These are phyloP conservation scores for Macquaria australasica DNA, from an alignment of 2,113 vertebrate genomes.

Conservation along the genomic window DNA sequence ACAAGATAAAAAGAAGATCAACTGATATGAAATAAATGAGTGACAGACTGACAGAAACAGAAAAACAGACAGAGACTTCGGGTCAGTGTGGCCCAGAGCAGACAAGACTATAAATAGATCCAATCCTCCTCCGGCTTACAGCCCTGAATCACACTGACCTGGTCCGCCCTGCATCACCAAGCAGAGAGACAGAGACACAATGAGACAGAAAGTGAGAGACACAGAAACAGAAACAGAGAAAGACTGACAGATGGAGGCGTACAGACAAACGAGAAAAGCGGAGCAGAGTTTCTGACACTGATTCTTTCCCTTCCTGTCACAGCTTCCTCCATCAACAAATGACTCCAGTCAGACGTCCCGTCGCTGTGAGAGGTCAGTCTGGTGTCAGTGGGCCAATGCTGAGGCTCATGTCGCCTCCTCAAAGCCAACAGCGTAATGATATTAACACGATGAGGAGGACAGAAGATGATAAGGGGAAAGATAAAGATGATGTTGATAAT, in stretches of 20 bases:
- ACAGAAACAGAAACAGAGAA: constrained; percentile 16
- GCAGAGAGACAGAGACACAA: constrained; percentile 43
- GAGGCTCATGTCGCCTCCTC: constrained; percentile 9
- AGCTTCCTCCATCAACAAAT: constrained; percentile 18
- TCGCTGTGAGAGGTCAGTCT: constrained; percentile 32
- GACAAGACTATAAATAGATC: constrained; percentile 76
- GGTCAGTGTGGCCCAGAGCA: constrained; percentile 71
- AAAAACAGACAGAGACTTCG: constrained; percentile 57
- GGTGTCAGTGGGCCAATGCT: constrained; percentile 38
- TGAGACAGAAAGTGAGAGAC: constrained; percentile 44
- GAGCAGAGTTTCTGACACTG: constrained; percentile 15
- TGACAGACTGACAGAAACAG: constrained; percentile 50
- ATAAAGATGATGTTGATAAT: background rate
- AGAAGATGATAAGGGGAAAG: background rate
- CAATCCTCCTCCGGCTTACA: constrained; percentile 76
- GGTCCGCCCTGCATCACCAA: constrained; percentile 41
- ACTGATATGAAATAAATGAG: constrained; percentile 49
- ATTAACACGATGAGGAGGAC: background rate
- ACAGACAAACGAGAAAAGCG: background rate
- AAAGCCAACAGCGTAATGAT: background rate
- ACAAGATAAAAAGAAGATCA: constrained; percentile 6
- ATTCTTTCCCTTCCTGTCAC: constrained; percentile 17
- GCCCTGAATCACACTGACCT: constrained; percentile 66
- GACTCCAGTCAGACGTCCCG: constrained; percentile 6
- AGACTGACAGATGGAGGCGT: constrained; percentile 20